These are phyloP conservation scores for Brachionus koreanus DNA, from an alignment of 1,140 invertebrate species.

Conservation along the genomic window DNA sequence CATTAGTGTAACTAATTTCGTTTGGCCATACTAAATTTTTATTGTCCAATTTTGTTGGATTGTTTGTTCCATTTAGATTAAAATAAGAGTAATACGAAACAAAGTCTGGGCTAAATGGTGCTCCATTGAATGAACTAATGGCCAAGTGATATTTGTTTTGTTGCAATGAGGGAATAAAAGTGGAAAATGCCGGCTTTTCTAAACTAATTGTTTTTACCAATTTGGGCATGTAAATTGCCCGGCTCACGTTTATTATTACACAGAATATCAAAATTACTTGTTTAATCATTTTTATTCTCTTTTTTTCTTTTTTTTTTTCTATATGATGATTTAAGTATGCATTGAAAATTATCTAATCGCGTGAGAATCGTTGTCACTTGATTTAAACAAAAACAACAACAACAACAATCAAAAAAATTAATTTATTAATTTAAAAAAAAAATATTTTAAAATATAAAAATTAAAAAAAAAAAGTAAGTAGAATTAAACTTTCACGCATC, in stretches of 20 bases:
- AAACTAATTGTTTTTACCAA: background rate
- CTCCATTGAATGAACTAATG: conserved; percentile 30
- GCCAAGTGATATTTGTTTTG: conserved; percentile 10
- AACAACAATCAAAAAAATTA: background rate
- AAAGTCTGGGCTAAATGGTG: conserved; percentile 16
- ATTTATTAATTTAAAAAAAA: background rate
- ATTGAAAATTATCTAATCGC: background rate
- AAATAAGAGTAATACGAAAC: conserved; percentile 30
- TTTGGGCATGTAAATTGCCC: background rate
- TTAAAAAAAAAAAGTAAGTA: background rate
- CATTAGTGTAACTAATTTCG: conserved; percentile 17
- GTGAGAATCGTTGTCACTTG: background rate
- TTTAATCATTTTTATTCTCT: background rate
- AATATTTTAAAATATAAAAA: too few relatives aligned
- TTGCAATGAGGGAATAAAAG: background rate
- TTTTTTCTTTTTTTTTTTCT: background rate
- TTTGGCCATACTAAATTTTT: conserved; percentile 40
- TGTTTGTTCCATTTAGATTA: background rate
- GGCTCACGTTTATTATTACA: background rate
- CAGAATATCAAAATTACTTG: background rate
- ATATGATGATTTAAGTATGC: background rate
- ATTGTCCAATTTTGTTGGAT: background rate
- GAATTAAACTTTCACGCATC: background rate
- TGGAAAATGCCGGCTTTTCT: conserved; percentile 20
- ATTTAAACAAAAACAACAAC: background rate